Evolutionary conservation across 2,888 invertebrate species (phyloP), one percentile per base, ranked within the genome.

Genomic region (Drosophila anomalata): DNA sequence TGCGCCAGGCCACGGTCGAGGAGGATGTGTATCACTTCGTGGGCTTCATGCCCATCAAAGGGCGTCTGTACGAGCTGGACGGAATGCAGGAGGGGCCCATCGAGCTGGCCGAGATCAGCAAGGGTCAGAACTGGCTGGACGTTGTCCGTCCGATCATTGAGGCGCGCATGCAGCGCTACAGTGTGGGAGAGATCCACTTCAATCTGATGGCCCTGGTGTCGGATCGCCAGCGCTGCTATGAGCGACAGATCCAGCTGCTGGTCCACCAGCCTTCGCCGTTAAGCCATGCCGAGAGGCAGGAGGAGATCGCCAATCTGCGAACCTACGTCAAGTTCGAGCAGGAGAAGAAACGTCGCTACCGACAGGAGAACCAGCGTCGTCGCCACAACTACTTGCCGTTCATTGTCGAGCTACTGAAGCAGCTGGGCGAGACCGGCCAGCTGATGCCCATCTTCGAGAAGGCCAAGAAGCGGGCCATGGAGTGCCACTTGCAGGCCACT

Each of bases 21-120:
- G 98, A 99, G 60, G 99, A 99, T 90, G 97, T 97, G 0, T 99
- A 95, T 90, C 99, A 99, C 92, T 99, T 99, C 92, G 96, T 99
- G 59, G 96, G 97, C 58, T 99, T 99, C 91, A 94, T 99, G 87
- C 99, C 99, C 0, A 96, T 99, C 73, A 96, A 97, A 73, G 97
- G 97, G 0, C 94, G 97, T 14, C 92, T 99, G 6, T 99, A 98
- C 90, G 99, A 99, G 91, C 91, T 99, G 76, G 99, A 99, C 92
- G 99, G 99, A 0, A 92, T 99, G 20, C 96, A 97, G 85, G 96
- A 97, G 59, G 98, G 98, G 0, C 99, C 99, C 0, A 95, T 99
- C 68, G 99, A 99, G 92, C 94, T 98, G 74, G 99, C 99, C 0
- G 93, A 95, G 1, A 93, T 99, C 42, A 93, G 95, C n/a, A 89